phyloP scores from a whole-genome alignment of 2,888 invertebrate species.

The Rhyacophila evoluta region DNA sequence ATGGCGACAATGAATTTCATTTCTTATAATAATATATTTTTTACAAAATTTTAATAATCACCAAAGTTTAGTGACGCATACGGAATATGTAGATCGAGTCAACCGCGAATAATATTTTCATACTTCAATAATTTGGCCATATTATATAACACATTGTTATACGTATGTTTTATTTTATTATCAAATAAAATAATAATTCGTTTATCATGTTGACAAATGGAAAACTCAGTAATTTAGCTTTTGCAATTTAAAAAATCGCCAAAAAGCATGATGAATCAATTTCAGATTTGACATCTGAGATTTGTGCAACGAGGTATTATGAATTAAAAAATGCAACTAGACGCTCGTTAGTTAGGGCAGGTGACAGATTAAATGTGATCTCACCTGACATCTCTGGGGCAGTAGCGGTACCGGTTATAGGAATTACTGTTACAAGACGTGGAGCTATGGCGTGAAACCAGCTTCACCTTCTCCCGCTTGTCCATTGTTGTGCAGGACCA shows the following conservation, averaged over 20 bases:
- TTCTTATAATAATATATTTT: too few species aligned
- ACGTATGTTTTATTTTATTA: too few species aligned
- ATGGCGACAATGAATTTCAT: too few species aligned
- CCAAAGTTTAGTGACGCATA: too few species aligned
- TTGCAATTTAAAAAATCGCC: neutral
- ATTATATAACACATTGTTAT: too few species aligned
- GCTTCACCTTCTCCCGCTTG: constrained; percentile 39
- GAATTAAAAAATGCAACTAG: neutral
- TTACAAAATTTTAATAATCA: too few species aligned
- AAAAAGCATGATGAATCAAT: constrained; percentile 1
- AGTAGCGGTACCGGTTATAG: constrained; percentile 35
- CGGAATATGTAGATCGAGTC: too few species aligned
- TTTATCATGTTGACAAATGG: too few species aligned
- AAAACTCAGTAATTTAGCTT: neutral
- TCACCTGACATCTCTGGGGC: constrained; percentile 47
- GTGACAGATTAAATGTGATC: constrained; percentile 8
- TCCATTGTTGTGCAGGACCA: constrained; percentile 47
- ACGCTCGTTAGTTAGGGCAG: neutral
- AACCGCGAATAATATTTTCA: too few species aligned
- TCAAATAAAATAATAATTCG: too few species aligned
- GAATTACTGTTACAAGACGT: constrained; percentile 47
- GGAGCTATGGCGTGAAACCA: constrained; percentile 46
- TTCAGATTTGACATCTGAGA: neutral
- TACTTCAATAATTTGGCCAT: too few species aligned
- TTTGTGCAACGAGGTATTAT: neutral